Percentiles rank a stretch among this genome's conserved stretches.
Conservation (phyloP, 64 coral and sea anemone species). For the Stichodactyla mertensii region DNA sequence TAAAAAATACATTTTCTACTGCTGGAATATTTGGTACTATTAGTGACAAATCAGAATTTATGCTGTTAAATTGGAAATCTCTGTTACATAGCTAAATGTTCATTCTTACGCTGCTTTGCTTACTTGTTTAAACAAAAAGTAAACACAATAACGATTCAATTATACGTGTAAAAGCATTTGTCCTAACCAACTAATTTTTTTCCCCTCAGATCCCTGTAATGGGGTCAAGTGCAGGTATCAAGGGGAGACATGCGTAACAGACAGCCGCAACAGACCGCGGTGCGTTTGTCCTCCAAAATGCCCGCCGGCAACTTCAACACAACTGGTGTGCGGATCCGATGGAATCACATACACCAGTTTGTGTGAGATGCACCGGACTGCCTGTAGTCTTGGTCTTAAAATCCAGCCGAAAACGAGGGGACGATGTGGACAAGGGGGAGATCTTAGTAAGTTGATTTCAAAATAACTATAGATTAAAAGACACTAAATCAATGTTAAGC, state of each 20-base stretch:
- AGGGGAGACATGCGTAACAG: conserved; percentile 55
- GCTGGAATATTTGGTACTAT: too few species aligned
- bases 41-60: too few species aligned
- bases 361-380: conserved; percentile 72
- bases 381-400: conserved; percentile 63
- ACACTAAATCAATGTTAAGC: too few species aligned
- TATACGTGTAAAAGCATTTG: too few species aligned
- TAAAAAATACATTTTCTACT: too few species aligned
- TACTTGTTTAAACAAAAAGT: too few species aligned
- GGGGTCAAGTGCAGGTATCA: conserved; percentile 26
- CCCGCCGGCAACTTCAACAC: conserved; percentile 1
- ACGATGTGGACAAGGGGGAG: not conserved
- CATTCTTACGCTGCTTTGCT: too few species aligned
- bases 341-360: conserved; percentile 63
- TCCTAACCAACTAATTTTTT: not conserved
- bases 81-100: too few species aligned
- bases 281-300: conserved; percentile 58
- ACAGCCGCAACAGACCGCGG: conserved; percentile 43
- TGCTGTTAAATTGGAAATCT: too few species aligned
- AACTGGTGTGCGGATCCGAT: conserved; percentile 63
- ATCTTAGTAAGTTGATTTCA: not conserved
- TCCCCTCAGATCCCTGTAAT: conserved; percentile 44
- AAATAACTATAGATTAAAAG: too few species aligned
- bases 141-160: too few species aligned
- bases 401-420: not conserved